Percentiles rank a stretch among this genome's conserved stretches.
Conservation (phyloP, 2,888 invertebrate genomes). For the Nomada fabriciana region DNA sequence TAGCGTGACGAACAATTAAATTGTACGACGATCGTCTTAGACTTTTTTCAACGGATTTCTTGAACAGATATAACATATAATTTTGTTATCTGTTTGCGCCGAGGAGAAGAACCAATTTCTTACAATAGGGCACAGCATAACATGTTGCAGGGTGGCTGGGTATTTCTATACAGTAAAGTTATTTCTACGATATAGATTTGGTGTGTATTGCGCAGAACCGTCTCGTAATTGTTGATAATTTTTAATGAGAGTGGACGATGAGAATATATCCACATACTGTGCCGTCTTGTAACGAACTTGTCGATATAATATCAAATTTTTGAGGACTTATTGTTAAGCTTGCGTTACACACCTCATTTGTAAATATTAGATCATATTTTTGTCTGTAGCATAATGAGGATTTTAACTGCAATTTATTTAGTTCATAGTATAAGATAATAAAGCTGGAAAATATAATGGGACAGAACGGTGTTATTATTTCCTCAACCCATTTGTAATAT, state of each 20-base stretch:
- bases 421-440: conserved; percentile 79
- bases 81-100: conserved; percentile 78
- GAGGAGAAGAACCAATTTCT: conserved; percentile 69
- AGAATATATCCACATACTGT: conserved; percentile 59
- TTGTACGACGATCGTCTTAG: conserved; percentile 79
- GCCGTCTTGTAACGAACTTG: conserved; percentile 72
- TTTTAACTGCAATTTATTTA: conserved; percentile 82
- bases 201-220: conserved; percentile 31
- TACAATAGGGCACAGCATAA: conserved; percentile 70
- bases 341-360: conserved; percentile 83
- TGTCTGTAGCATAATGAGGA: conserved; percentile 83
- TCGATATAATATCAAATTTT: conserved; percentile 57
- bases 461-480: conserved; percentile 2
- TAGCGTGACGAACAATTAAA: conserved; percentile 81
- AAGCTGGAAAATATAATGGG: conserved; percentile 64
- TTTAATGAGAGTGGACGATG: conserved; percentile 32
- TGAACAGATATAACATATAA: conserved; percentile 68
- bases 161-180: conserved; percentile 38
- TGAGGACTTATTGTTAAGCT: conserved; percentile 75
- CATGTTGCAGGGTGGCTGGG: conserved; percentile 38
- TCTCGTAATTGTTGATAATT: conserved; percentile 53
- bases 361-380: conserved; percentile 84
- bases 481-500: no score
- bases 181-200: conserved; percentile 38
- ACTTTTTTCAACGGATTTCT: conserved; percentile 73